These are phyloP conservation scores for Callipepla californica DNA, from an alignment of 2,113 vertebrate species.

Conservation along the genomic window DNA sequence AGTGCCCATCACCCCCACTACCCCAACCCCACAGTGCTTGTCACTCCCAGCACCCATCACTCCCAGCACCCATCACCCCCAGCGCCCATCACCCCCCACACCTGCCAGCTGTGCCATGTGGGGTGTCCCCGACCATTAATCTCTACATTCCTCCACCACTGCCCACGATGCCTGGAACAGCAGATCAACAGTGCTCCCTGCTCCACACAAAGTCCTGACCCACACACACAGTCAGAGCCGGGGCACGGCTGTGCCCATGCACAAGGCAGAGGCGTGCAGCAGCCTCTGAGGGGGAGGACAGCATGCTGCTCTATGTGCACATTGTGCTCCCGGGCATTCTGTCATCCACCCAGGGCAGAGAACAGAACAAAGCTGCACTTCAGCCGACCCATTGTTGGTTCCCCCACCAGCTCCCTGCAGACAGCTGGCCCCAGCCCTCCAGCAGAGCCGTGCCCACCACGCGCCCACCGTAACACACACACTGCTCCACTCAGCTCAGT, in stretches of 20 bases:
- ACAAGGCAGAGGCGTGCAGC: not conserved
- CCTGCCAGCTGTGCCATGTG: not conserved
- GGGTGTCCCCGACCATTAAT: too few relatives aligned
- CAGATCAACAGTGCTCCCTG: not conserved
- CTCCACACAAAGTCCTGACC: not conserved
- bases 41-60: not conserved
- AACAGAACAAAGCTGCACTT: not conserved
- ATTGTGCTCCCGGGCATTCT: not conserved
- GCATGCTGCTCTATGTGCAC: not conserved
- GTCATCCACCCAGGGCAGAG: not conserved
- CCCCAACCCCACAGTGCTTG: not conserved
- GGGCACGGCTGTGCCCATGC: fast-evolving
- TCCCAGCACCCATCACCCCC: too few relatives aligned
- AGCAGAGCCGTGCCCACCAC: not conserved
- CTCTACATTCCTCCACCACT: not conserved
- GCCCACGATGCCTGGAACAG: fast-evolving
- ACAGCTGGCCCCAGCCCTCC: not conserved
- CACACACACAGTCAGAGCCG: fast-evolving
- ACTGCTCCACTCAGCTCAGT: fast-evolving
- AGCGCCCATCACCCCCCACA: not conserved
- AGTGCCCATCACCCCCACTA: too few relatives aligned
- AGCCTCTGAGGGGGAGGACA: not conserved
- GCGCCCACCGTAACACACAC: fast-evolving
- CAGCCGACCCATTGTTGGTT: fast-evolving
- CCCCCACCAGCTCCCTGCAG: not conserved